Evolutionary conservation across 2,888 invertebrate genomes (phyloP).

Genomic region (Corbicula japonica): DNA sequence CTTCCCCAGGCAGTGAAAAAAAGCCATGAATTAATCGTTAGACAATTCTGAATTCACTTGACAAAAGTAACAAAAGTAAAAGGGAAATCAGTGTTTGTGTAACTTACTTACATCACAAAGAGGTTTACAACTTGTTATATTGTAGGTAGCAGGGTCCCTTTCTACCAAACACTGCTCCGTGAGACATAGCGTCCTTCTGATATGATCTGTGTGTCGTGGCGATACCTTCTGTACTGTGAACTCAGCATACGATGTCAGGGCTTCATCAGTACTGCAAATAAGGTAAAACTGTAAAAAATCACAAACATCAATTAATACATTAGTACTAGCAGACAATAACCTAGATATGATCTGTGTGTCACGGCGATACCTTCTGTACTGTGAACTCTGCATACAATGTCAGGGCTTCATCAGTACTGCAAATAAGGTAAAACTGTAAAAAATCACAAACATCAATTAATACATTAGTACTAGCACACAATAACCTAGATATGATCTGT

Average conservation of each 20-base stretch:
- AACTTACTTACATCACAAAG: slow-evolving; percentile 87
- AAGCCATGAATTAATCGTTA: too few species aligned
- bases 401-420: slow-evolving; percentile 96
- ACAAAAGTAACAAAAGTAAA: too few species aligned
- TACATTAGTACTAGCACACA: too few species aligned
- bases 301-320: too few species aligned
- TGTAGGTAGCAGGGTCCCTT: slow-evolving; percentile 98
- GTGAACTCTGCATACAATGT: slow-evolving; percentile 98
- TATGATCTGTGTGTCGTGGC: slow-evolving; percentile 89
- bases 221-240: slow-evolving; percentile 98
- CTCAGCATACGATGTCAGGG: slow-evolving; percentile 98
- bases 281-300: too few species aligned
- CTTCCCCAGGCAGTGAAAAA: too few species aligned
- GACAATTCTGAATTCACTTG: too few species aligned
- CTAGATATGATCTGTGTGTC: slow-evolving; percentile 91
- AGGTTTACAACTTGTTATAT: slow-evolving; percentile 93
- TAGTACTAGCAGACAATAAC: too few species aligned
- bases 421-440: too few species aligned
- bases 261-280: slow-evolving; percentile 94
- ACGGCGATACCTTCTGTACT: slow-evolving; percentile 94
- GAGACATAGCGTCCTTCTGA: slow-evolving; percentile 95
- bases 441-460: too few species aligned
- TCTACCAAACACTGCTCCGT: slow-evolving; percentile 98
- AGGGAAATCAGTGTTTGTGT: too few species aligned
- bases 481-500: slow-evolving; percentile 93